A percentile compares a stretch with the other conserved stretches of the same genome.
Conservation (phyloP, 2,888 invertebrate species). For the Diarsia dahlii region DNA sequence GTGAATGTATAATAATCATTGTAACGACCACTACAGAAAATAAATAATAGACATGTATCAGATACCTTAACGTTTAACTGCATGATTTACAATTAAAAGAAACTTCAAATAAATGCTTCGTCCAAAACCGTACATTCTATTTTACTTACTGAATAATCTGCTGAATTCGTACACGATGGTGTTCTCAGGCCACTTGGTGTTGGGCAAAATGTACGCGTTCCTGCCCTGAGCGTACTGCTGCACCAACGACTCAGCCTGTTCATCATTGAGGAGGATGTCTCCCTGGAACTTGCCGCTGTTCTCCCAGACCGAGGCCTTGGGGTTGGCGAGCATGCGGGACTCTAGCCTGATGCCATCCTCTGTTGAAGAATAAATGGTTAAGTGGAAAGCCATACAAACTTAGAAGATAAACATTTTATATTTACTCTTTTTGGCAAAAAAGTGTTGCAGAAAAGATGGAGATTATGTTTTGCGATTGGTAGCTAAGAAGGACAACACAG, state of each 20-base stretch:
- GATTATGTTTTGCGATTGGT: background rate
- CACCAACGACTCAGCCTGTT: conserved; percentile 71
- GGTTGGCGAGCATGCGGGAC: conserved; percentile 63
- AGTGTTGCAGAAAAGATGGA: background rate
- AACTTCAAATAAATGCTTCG: too few relatives aligned
- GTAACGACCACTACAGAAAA: background rate
- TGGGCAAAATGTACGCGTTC: conserved; percentile 73
- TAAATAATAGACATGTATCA: background rate
- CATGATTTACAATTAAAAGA: background rate
- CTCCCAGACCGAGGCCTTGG: conserved; percentile 70
- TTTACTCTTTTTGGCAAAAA: too few relatives aligned
- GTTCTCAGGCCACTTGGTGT: conserved; percentile 73
- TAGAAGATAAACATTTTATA: too few relatives aligned
- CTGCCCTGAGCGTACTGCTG: conserved; percentile 69
- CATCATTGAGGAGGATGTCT: conserved; percentile 77
- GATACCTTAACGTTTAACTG: background rate
- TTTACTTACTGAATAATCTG: conserved; percentile 65
- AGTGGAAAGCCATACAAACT: too few relatives aligned
- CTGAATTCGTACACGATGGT: conserved; percentile 74
- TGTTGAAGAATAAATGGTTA: conserved; percentile 45
- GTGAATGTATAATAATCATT: background rate
- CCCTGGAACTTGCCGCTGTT: conserved; percentile 80
- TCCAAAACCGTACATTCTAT: too few relatives aligned
- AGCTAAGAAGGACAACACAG: background rate
- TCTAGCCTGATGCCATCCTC: conserved; percentile 66